Conservation (phyloP, 2,113 vertebrate genomes). For the Nipponia nippon region DNA sequence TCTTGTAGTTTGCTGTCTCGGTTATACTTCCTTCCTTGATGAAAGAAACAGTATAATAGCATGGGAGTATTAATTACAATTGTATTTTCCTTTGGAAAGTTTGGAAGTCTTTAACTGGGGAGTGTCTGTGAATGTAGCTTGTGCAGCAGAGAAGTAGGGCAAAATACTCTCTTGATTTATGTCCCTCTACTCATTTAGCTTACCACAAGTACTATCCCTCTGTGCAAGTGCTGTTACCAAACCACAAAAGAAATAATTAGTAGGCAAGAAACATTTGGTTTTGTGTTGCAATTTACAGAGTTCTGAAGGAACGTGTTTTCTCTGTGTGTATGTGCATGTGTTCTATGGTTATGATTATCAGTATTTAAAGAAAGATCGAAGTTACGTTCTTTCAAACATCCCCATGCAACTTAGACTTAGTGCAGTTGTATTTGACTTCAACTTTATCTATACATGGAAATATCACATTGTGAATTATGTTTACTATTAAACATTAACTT, state of each 20-base stretch:
- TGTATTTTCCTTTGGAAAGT: slow-evolving; percentile 5
- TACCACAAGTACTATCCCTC: not conserved
- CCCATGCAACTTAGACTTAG: not conserved
- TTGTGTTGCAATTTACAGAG: not conserved
- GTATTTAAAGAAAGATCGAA: not conserved
- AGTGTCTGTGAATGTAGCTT: not conserved
- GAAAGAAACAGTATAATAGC: not conserved
- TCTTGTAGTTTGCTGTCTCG: not conserved
- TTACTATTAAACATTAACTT: not conserved
- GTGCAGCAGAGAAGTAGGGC: not conserved
- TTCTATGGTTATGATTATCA: not conserved
- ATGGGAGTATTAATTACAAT: not conserved
- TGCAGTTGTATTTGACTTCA: not conserved
- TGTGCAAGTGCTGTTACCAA: not conserved
- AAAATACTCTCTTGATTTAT: not conserved
- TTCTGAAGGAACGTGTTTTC: not conserved
- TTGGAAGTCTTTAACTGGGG: not conserved
- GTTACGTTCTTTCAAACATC: not conserved
- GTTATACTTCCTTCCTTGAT: not conserved
- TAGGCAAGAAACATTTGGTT: not conserved
- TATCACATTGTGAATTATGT: not conserved
- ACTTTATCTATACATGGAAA: not conserved
- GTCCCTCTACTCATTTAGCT: not conserved
- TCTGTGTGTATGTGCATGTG: not conserved
- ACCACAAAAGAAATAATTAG: slow-evolving; percentile 9